Conservation (phyloP, 2,888 invertebrate species). For the Brachypterus glaber region DNA sequence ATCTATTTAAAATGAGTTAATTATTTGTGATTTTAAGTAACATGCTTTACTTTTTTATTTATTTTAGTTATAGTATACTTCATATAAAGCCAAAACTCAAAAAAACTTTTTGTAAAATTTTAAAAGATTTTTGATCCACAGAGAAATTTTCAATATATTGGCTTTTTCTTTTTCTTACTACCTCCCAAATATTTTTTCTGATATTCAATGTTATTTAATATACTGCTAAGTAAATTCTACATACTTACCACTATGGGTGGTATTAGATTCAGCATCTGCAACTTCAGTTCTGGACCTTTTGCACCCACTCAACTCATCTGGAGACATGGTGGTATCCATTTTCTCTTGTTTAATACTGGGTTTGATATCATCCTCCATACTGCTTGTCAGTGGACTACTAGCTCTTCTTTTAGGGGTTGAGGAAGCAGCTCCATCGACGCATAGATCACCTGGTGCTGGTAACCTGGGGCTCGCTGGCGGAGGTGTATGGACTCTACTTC, state of each 20-base stretch:
- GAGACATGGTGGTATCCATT: slow-evolving; percentile 55
- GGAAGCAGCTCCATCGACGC: slow-evolving; percentile 73
- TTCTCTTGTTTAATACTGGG: slow-evolving; percentile 56
- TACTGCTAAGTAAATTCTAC: not conserved
- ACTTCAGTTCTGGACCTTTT: slow-evolving; percentile 65
- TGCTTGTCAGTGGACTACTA: slow-evolving; percentile 36
- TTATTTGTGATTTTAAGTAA: too few relatives aligned
- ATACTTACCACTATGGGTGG: slow-evolving; percentile 79
- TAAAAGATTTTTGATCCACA: not conserved
- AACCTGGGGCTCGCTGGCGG: slow-evolving; percentile 59
- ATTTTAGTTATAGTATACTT: too few relatives aligned
- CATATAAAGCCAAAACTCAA: too few relatives aligned
- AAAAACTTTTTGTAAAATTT: too few relatives aligned
- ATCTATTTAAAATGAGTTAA: too few relatives aligned
- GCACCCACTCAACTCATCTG: slow-evolving; percentile 53
- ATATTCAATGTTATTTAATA: too few relatives aligned
- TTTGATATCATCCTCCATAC: slow-evolving; percentile 41
- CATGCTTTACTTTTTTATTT: too few relatives aligned
- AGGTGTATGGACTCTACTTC: slow-evolving; percentile 57
- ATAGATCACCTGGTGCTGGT: slow-evolving; percentile 54
- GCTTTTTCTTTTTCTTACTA: too few relatives aligned
- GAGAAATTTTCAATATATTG: too few relatives aligned
- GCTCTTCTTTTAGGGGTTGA: slow-evolving; percentile 66
- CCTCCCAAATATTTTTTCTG: too few relatives aligned
- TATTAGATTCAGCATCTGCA: slow-evolving; percentile 83